Percentiles rank a stretch among this genome's conserved stretches.
Conservation (phyloP, 1,140 invertebrate genomes). For the Trypoxylus dichotomus region DNA sequence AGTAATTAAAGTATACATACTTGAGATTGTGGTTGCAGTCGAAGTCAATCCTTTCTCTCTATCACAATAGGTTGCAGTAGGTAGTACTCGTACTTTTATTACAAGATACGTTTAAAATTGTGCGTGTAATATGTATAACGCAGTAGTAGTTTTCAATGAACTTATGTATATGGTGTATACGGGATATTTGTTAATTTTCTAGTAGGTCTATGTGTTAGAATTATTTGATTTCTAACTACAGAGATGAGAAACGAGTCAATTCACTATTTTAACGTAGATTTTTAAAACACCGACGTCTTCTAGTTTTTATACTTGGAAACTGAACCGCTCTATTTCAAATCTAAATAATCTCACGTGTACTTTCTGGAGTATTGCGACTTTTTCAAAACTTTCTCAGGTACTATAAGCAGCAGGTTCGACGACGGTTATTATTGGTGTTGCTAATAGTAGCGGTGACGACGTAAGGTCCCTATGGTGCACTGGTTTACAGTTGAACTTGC, state of each 20-base stretch:
- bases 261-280: neutral
- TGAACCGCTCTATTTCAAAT: neutral
- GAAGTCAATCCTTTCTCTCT: conserved; percentile 26
- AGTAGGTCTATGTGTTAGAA: neutral
- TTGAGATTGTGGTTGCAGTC: neutral
- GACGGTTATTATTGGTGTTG: neutral
- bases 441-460: neutral
- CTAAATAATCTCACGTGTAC: neutral
- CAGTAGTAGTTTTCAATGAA: conserved; percentile 27
- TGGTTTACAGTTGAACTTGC: conserved; percentile 41
- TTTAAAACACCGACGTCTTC: neutral
- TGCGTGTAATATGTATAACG: conserved; percentile 36
- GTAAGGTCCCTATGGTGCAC: conserved; percentile 40
- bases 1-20: neutral
- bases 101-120: conserved; percentile 44
- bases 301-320: neutral
- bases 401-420: conserved; percentile 32
- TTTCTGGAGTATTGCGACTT: neutral
- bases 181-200: neutral
- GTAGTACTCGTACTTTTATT: conserved; percentile 1
- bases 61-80: conserved; percentile 33
- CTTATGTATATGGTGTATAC: neutral
- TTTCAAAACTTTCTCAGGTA: conserved; percentile 36
- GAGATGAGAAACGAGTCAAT: neutral
- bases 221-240: neutral